Percentiles rank a stretch among this genome's conserved stretches.
phyloP scores from a whole-genome alignment of 2,888 invertebrate species.

The Terebella lapidaria region DNA sequence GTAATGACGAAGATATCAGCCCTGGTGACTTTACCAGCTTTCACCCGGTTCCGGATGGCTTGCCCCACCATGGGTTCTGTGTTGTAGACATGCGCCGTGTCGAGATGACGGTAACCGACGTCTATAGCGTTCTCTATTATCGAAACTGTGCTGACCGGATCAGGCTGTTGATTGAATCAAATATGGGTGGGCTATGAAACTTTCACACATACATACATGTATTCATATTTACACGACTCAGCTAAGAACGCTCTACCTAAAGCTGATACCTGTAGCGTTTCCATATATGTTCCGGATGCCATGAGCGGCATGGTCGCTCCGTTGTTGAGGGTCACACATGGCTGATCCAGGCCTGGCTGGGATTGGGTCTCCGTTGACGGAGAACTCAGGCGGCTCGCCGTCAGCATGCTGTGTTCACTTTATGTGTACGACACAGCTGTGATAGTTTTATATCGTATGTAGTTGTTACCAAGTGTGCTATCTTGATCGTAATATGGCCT shows the following conservation, averaged over 20 bases:
- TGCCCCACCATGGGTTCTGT: conserved; percentile 61
- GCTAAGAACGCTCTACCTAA: too few relatives aligned
- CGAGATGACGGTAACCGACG: conserved; percentile 46
- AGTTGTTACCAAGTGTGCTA: too few relatives aligned
- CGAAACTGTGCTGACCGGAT: conserved; percentile 12
- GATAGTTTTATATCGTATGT: too few relatives aligned
- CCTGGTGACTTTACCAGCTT: conserved; percentile 59
- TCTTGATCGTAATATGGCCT: too few relatives aligned
- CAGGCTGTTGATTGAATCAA: conserved; percentile 3
- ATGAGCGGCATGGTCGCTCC: conserved; percentile 12
- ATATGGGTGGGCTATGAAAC: too few relatives aligned
- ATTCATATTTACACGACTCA: too few relatives aligned
- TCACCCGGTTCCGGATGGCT: conserved; percentile 56
- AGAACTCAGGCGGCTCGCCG: too few relatives aligned
- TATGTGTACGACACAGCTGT: too few relatives aligned
- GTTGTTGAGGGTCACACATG: neutral
- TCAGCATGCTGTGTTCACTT: too few relatives aligned
- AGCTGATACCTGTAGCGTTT: conserved; percentile 6
- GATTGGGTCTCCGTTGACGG: too few relatives aligned
- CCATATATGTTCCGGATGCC: conserved; percentile 15
- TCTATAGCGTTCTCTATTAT: conserved; percentile 24
- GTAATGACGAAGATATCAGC: conserved; percentile 45
- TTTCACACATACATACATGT: too few relatives aligned
- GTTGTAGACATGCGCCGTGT: conserved; percentile 32
- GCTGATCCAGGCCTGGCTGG: too few relatives aligned